Evolutionary conservation across 2,888 invertebrate species (phyloP).

Genomic region (Chydorus sphaericus): DNA sequence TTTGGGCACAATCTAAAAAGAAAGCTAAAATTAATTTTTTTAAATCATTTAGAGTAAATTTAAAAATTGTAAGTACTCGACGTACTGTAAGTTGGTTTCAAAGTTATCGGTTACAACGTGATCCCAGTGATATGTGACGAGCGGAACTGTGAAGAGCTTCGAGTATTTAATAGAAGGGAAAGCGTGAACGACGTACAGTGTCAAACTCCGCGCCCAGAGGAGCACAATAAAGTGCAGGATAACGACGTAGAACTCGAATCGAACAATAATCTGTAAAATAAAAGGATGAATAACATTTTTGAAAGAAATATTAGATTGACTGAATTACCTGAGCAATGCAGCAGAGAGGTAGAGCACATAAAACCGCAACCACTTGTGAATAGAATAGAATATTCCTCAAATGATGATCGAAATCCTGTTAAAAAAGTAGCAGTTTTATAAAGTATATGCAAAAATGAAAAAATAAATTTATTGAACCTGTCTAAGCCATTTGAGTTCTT

Average conservation of each 20-base stretch:
- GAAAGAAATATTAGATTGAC: conserved; percentile 8
- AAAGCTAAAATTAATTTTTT: background rate
- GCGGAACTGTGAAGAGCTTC: conserved; percentile 83
- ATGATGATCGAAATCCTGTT: background rate
- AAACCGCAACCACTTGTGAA: background rate
- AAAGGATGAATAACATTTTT: background rate
- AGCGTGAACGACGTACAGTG: conserved; percentile 55
- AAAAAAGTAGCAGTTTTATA: background rate
- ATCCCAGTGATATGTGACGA: conserved; percentile 62
- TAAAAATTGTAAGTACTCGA: conserved; percentile 5
- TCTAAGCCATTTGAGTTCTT: background rate
- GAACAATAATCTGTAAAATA: conserved; percentile 33
- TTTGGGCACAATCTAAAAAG: conserved; percentile 38
- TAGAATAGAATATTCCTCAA: background rate
- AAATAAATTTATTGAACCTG: background rate
- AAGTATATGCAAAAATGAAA: background rate
- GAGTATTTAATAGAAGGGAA: conserved; percentile 54
- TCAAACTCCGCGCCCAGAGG: conserved; percentile 70
- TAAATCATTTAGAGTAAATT: too few species aligned
- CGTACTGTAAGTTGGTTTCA: background rate
- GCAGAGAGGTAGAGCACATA: background rate
- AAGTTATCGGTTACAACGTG: conserved; percentile 33
- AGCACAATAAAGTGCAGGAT: conserved; percentile 70
- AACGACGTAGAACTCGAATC: conserved; percentile 71
- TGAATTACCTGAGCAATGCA: background rate